phyloP scores from a whole-genome alignment of 2,888 invertebrate genomes.

The Pimpla rufipes region DNA sequence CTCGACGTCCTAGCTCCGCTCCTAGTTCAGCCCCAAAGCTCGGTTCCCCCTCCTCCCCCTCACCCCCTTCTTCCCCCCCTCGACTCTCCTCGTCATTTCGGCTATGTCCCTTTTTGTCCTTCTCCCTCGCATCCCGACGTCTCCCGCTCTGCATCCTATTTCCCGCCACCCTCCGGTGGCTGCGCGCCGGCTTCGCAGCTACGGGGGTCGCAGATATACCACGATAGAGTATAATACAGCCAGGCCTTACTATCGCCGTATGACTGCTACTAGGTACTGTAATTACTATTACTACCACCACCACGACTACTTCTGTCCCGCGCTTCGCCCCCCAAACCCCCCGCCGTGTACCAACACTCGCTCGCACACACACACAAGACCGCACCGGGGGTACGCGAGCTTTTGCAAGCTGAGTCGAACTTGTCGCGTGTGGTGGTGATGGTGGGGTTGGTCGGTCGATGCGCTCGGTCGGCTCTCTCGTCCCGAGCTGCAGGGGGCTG shows the following conservation, averaged over 20 bases:
- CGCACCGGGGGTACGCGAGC: conserved; percentile 70
- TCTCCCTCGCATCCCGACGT: conserved; percentile 31
- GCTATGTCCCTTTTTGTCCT: conserved; percentile 29
- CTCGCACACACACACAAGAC: not conserved
- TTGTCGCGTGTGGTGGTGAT: conserved; percentile 79
- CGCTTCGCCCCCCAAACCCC: no score
- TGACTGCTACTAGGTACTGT: conserved; percentile 40
- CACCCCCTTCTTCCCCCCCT: conserved; percentile 3
- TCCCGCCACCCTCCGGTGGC: conserved; percentile 15
- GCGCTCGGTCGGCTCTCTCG: conserved; percentile 78
- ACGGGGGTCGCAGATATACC: not conserved
- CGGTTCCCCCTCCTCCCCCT: not conserved
- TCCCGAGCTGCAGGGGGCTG: conserved; percentile 80
- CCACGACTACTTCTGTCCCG: not conserved
- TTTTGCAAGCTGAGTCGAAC: conserved; percentile 82
- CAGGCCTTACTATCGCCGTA: conserved; percentile 32
- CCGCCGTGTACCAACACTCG: no score
- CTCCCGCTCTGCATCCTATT: conserved; percentile 43
- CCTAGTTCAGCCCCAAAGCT: conserved; percentile 47
- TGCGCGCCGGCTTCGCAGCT: not conserved
- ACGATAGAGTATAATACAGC: conserved; percentile 49
- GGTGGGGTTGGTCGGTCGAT: conserved; percentile 80
- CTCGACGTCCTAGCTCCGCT: conserved; percentile 7
- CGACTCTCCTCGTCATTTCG: not conserved
- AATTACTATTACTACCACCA: conserved; percentile 50